A percentile compares a stretch with the other conserved stretches of the same genome.
Evolutionary conservation across 1,140 invertebrate genomes (phyloP).

Genomic region (Meloidogyne floridensis): DNA sequence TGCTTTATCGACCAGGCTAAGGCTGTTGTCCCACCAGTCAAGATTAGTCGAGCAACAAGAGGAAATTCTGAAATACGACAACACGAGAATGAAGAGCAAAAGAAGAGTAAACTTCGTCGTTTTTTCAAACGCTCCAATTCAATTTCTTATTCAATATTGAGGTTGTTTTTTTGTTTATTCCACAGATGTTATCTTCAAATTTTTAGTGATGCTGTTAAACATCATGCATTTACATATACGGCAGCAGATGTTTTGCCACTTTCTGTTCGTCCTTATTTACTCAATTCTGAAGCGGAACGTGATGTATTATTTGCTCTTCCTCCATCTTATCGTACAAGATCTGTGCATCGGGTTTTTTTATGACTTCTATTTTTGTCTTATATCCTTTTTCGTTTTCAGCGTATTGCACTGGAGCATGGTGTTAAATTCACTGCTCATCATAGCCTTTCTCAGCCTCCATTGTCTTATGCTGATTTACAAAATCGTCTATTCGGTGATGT

Average conservation of each 20-base stretch:
- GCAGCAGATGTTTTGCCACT: slow-evolving; percentile 87
- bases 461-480: slow-evolving; percentile 32
- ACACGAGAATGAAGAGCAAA: slow-evolving; percentile 65
- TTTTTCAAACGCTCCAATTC: slow-evolving; percentile 91
- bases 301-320: slow-evolving; percentile 76
- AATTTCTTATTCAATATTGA: slow-evolving; percentile 77
- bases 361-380: slow-evolving; percentile 21
- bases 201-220: slow-evolving; percentile 73
- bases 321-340: slow-evolving; percentile 44
- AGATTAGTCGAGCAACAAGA: no score
- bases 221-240: slow-evolving; percentile 83
- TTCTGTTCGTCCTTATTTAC: slow-evolving; percentile 90
- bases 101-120: no score
- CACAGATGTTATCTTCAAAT: neutral
- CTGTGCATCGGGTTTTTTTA: slow-evolving; percentile 37
- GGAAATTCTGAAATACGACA: no score
- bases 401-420: slow-evolving; percentile 22
- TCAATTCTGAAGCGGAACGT: slow-evolving; percentile 82
- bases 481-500: neutral
- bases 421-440: slow-evolving; percentile 43
- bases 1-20: neutral
- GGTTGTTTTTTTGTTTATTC: neutral
- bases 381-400: slow-evolving; percentile 34
- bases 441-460: slow-evolving; percentile 38
- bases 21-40: no score